Percentiles rank a stretch among this genome's conserved stretches.
These are phyloP conservation scores for Apus apus DNA, from an alignment of 2,113 vertebrate genomes.

Conservation along the genomic window DNA sequence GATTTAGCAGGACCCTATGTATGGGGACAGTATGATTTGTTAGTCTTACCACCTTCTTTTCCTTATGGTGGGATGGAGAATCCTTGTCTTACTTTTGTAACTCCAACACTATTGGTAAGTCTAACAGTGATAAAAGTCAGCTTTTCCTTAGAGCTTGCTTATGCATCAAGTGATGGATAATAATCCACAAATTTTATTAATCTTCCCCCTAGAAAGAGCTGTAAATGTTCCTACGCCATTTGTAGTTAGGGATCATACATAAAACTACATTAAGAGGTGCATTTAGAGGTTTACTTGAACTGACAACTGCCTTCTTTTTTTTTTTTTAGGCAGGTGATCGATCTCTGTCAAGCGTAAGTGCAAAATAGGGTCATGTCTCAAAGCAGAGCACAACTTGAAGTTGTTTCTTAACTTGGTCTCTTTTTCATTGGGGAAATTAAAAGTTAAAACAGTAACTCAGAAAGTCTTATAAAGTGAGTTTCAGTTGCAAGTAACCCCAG, in stretches of 20 bases:
- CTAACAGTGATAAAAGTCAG: background rate
- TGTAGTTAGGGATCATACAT: background rate
- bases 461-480: background rate
- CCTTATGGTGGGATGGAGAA: conserved; percentile 99
- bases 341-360: conserved; percentile 93
- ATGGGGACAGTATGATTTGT: conserved; percentile 94
- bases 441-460: background rate
- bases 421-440: background rate
- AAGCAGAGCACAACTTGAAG: background rate
- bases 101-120: conserved; percentile 92
- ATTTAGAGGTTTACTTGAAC: background rate
- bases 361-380: background rate
- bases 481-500: background rate
- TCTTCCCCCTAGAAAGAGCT: background rate
- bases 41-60: conserved; percentile 95
- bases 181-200: background rate
- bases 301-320: background rate
- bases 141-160: background rate
- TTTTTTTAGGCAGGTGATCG: conserved; percentile 89
- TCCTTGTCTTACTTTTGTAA: conserved; percentile 95
- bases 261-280: background rate
- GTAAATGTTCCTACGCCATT: background rate
- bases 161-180: background rate
- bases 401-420: background rate
- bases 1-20: conserved; percentile 91